phyloP scores from a whole-genome alignment of 1,140 invertebrate species.

The Atta texana region DNA sequence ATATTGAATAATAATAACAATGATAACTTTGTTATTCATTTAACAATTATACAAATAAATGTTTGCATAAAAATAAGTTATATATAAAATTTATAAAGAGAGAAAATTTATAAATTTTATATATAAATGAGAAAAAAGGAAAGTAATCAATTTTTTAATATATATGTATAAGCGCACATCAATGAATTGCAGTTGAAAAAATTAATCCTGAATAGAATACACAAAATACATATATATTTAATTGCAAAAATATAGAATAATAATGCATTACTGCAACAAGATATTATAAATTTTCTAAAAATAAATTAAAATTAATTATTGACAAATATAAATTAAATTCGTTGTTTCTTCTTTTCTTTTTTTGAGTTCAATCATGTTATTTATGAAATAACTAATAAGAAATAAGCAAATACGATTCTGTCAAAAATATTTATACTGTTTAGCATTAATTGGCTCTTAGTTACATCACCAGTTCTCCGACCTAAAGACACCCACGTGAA shows the following conservation, averaged over 20 bases:
- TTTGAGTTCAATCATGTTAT: neutral
- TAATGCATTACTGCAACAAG: neutral
- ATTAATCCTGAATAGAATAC: neutral
- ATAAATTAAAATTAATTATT: neutral
- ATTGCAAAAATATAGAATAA: conserved; percentile 4
- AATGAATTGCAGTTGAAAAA: neutral
- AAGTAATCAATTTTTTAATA: neutral
- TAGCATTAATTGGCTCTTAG: neutral
- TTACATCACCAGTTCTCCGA: conserved; percentile 15
- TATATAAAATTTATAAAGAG: neutral
- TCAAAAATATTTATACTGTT: neutral
- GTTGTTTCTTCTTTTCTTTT: neutral
- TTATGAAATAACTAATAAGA: neutral
- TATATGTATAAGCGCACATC: neutral
- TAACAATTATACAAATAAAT: neutral
- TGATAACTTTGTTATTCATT: neutral
- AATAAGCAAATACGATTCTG: neutral
- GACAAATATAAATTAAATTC: neutral
- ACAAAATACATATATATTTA: neutral
- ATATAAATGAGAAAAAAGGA: neutral
- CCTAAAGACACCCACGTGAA: neutral
- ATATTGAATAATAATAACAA: conserved; percentile 5
- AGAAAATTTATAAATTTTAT: neutral
- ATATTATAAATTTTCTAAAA: neutral
- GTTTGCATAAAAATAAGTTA: neutral